Evolutionary conservation across 1,140 invertebrate species (phyloP).

Genomic region (Drosophila pandora): DNA sequence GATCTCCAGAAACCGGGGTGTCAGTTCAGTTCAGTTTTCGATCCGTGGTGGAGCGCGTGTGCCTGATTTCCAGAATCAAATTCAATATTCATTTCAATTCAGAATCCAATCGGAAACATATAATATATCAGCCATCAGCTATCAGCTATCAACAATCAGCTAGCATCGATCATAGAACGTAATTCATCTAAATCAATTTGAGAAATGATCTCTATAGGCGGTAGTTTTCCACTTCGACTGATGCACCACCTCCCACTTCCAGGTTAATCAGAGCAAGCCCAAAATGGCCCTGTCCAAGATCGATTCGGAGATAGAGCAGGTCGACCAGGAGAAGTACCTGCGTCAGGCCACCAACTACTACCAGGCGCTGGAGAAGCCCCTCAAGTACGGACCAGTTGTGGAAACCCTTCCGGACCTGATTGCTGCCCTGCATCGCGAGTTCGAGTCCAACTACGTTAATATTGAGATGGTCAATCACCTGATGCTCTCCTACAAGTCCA

Average conservation of each 20-base stretch:
- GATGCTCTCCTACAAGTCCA: conserved; percentile 94
- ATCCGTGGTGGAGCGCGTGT: conserved; percentile 39
- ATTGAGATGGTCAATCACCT: conserved; percentile 94
- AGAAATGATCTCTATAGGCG: conserved; percentile 32
- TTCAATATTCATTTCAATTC: conserved; percentile 11
- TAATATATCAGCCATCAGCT: conserved; percentile 25
- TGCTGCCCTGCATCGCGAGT: conserved; percentile 89
- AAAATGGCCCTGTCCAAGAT: conserved; percentile 79
- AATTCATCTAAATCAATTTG: conserved; percentile 78
- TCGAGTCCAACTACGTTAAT: conserved; percentile 91
- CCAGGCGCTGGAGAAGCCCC: conserved; percentile 76
- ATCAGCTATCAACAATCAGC: conserved; percentile 9
- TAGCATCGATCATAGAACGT: conserved; percentile 34
- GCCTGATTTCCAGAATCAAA: conserved; percentile 26
- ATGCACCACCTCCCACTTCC: conserved; percentile 5
- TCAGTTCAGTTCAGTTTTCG: conserved; percentile 34
- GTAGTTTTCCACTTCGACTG: conserved; percentile 58
- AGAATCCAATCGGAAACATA: conserved; percentile 27
- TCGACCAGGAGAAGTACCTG: conserved; percentile 79
- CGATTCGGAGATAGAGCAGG: conserved; percentile 65
- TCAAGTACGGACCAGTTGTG: conserved; percentile 77
- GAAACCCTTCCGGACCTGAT: conserved; percentile 90
- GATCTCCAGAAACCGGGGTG: conserved; percentile 36
- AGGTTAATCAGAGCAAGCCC: conserved; percentile 74
- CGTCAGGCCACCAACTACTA: conserved; percentile 77